A percentile compares a stretch with the other conserved stretches of the same genome.
These are phyloP conservation scores for Rhincodon typus DNA, from an alignment of 2,797 vertebrate genomes.

Conservation along the genomic window DNA sequence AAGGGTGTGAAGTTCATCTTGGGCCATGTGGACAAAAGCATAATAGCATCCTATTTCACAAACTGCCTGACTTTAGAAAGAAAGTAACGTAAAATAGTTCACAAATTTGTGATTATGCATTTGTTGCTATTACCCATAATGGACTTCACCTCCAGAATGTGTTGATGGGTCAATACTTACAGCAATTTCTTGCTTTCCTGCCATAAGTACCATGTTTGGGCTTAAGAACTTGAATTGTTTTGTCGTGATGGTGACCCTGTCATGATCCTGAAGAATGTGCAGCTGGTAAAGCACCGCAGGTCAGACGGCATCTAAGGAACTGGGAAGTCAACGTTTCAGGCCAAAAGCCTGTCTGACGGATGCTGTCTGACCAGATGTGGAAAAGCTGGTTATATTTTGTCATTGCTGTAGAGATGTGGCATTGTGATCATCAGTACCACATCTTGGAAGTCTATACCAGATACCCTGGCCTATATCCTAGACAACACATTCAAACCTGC, in stretches of 20 bases:
- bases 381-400: not conserved
- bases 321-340: too few relatives aligned
- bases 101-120: not conserved
- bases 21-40: not conserved
- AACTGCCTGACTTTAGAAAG: not conserved
- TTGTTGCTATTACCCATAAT: not conserved
- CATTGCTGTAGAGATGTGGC: not conserved
- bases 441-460: too few relatives aligned
- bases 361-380: too few relatives aligned
- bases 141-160: not conserved
- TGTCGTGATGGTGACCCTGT: not conserved
- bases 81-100: not conserved
- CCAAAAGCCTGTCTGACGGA: too few relatives aligned
- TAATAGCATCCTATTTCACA: not conserved
- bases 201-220: not conserved
- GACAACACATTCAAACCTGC: too few relatives aligned
- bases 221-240: not conserved
- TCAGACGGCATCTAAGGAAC: too few relatives aligned
- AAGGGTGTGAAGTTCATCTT: not conserved
- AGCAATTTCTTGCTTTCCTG: not conserved
- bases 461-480: too few relatives aligned
- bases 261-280: not conserved
- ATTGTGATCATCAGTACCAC: too few relatives aligned
- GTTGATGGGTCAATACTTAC: not conserved
- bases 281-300: too few relatives aligned